Percentiles rank a stretch among this genome's conserved stretches.
Evolutionary conservation across 2,888 invertebrate species (phyloP).

Genomic region (Spodoptera littoralis): DNA sequence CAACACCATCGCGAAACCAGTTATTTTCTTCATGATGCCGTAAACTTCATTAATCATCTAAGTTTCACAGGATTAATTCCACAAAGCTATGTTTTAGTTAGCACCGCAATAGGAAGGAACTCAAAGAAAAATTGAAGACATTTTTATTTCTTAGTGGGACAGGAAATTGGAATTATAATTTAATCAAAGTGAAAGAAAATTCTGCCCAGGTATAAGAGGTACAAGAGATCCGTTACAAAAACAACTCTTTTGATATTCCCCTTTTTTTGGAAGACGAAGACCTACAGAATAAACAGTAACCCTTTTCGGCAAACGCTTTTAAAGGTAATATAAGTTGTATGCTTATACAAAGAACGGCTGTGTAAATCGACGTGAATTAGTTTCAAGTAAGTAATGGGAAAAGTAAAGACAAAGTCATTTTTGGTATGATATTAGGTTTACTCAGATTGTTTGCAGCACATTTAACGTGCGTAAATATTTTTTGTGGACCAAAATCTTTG

Average conservation of each 20-base stretch:
- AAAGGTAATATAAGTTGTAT: constrained; percentile 36
- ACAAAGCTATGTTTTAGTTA: constrained; percentile 26
- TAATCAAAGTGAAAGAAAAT: constrained; percentile 44
- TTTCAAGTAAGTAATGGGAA: constrained; percentile 18
- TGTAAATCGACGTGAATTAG: constrained; percentile 14
- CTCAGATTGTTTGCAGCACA: no score
- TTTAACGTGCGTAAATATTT: no score
- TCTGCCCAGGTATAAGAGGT: constrained; percentile 29
- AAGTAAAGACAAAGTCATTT: constrained; percentile 6
- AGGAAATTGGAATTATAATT: constrained; percentile 54
- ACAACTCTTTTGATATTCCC: constrained; percentile 36
- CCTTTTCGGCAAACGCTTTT: constrained; percentile 41
- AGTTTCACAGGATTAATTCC: constrained; percentile 32
- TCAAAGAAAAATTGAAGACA: constrained; percentile 31
- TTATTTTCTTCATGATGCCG: constrained; percentile 33
- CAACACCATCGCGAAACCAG: constrained; percentile 20
- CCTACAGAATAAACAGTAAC: constrained; percentile 27
- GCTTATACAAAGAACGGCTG: constrained; percentile 35
- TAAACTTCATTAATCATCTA: constrained; percentile 48
- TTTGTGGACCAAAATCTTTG: no score
- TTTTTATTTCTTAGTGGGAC: constrained; percentile 36
- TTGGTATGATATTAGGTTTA: neutral
- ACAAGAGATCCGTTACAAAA: constrained; percentile 13
- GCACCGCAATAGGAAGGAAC: constrained; percentile 18
- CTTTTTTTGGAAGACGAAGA: constrained; percentile 26